These are phyloP conservation scores for Meteorus colon DNA, from an alignment of 2,888 invertebrate genomes.

Conservation along the genomic window DNA sequence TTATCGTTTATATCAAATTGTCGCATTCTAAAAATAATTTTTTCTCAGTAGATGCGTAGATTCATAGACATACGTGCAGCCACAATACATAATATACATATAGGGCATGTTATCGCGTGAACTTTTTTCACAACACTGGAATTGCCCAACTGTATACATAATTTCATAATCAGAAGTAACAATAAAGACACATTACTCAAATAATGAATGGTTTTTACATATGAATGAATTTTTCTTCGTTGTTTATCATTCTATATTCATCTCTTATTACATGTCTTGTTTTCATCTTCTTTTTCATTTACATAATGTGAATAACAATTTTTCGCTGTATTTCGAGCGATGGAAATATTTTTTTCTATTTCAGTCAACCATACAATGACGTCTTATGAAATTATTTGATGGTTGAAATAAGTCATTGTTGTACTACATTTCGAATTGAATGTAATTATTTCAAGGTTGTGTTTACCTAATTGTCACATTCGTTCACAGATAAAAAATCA, in stretches of 20 bases:
- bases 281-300: background rate
- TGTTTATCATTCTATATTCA: slow-evolving; percentile 4
- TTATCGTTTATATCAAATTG: background rate
- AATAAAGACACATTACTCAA: slow-evolving; percentile 25
- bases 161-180: slow-evolving; percentile 35
- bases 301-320: background rate
- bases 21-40: background rate
- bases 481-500: background rate
- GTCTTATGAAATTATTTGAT: background rate
- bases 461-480: background rate
- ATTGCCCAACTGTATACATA: slow-evolving; percentile 34
- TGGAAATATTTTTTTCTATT: background rate
- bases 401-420: background rate
- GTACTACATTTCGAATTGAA: background rate
- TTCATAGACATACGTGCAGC: background rate
- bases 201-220: slow-evolving; percentile 34
- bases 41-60: background rate
- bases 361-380: background rate
- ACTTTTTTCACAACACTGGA: slow-evolving; percentile 39
- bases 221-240: slow-evolving; percentile 34
- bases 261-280: background rate
- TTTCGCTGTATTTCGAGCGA: too few relatives aligned
- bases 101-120: slow-evolving; percentile 29
- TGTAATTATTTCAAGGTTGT: background rate
- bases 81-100: background rate